phyloP scores from a whole-genome alignment of 2,113 vertebrate genomes.

The Anguilla japonica region DNA sequence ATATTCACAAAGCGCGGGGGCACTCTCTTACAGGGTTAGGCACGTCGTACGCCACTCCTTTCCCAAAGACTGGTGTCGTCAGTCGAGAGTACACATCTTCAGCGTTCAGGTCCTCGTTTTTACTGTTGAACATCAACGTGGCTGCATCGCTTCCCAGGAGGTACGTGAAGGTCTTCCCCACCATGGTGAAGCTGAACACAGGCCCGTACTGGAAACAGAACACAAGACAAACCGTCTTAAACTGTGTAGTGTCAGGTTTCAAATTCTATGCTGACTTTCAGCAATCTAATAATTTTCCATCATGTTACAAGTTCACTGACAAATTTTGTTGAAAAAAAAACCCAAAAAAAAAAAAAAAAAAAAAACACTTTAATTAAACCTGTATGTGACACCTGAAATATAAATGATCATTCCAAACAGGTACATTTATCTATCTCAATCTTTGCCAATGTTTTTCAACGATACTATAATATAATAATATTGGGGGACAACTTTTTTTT shows the following conservation, averaged over 20 bases:
- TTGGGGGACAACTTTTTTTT: too few species aligned
- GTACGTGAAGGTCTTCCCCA: slow-evolving; percentile 95
- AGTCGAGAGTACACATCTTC: slow-evolving; percentile 92
- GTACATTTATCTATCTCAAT: too few species aligned
- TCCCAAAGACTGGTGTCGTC: slow-evolving; percentile 94
- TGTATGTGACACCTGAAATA: too few species aligned
- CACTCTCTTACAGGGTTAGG: slow-evolving; percentile 78
- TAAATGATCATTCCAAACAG: too few species aligned
- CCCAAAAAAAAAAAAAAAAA: too few species aligned
- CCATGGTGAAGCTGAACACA: slow-evolving; percentile 98
- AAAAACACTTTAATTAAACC: too few species aligned
- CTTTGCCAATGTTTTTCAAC: too few species aligned
- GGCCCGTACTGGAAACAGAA: slow-evolving; percentile 81
- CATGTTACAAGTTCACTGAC: too few species aligned
- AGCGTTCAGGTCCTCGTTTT: slow-evolving; percentile 94
- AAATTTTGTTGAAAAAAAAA: too few species aligned
- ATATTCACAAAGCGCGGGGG: not conserved
- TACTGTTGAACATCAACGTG: slow-evolving; percentile 92
- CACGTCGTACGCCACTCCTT: slow-evolving; percentile 93
- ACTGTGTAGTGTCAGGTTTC: not conserved
- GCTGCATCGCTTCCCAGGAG: slow-evolving; percentile 93
- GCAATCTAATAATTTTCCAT: too few species aligned
- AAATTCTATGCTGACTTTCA: too few species aligned
- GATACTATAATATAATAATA: too few species aligned
- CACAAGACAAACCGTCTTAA: slow-evolving; percentile 7